A percentile compares a stretch with the other conserved stretches of the same genome.
phyloP scores from a whole-genome alignment of 2,113 vertebrate species.

The Oryzias melastigma region DNA sequence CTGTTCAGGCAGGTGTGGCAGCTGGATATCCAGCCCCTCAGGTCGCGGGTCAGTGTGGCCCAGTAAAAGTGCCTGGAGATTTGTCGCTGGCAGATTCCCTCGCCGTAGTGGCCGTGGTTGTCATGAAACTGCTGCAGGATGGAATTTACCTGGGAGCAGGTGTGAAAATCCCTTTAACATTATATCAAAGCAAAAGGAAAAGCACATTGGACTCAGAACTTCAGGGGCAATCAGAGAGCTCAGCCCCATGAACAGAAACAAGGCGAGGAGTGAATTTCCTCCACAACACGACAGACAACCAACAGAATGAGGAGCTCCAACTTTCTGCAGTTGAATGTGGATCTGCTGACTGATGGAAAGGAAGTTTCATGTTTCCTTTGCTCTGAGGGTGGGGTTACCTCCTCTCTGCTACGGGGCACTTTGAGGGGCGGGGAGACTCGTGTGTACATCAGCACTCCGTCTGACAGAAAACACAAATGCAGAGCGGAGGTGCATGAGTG shows the following conservation, averaged over 20 bases:
- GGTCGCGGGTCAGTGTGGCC: constrained; percentile 59
- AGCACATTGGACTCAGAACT: too few species aligned
- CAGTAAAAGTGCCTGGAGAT: constrained; percentile 64
- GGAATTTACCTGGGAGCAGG: constrained; percentile 42
- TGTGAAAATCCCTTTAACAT: too few species aligned
- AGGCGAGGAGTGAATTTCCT: background rate
- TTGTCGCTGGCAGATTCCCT: constrained; percentile 51
- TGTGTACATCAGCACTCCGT: constrained; percentile 62
- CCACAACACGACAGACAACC: background rate
- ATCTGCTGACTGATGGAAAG: background rate
- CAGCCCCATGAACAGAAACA: background rate
- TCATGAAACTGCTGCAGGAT: constrained; percentile 67
- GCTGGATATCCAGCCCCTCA: constrained; percentile 63
- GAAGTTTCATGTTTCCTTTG: background rate
- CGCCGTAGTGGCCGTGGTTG: constrained; percentile 61
- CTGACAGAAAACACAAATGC: constrained; percentile 37
- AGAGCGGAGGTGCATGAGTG: too few species aligned
- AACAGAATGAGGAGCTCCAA: background rate
- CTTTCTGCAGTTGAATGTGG: background rate
- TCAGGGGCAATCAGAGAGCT: background rate
- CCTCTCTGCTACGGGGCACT: constrained; percentile 64
- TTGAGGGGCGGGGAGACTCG: constrained; percentile 42
- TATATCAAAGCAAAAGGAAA: too few species aligned
- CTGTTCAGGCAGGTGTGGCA: constrained; percentile 59
- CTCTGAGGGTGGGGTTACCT: constrained; percentile 26